Evolutionary conservation across 2,888 invertebrate genomes (phyloP).

Genomic region (Pseudanteris insignis): DNA sequence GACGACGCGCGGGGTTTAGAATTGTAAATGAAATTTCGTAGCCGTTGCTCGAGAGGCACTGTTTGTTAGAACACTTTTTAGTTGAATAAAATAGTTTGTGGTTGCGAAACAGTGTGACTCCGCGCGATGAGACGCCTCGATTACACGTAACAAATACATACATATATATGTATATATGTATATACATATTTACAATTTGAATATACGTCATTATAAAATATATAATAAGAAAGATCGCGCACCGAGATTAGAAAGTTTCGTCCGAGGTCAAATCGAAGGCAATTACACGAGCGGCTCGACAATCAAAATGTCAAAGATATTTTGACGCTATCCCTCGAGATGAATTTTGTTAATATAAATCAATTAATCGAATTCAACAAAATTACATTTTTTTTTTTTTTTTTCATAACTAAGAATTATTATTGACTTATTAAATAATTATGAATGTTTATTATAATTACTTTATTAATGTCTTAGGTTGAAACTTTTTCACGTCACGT

Average conservation of each 20-base stretch:
- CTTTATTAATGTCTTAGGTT: too few species aligned
- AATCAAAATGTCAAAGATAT: constrained; percentile 15
- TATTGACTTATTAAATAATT: too few species aligned
- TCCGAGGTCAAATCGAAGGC: constrained; percentile 22
- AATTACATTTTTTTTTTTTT: too few species aligned
- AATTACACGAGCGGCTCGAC: constrained; percentile 19
- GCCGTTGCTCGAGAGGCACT: background rate
- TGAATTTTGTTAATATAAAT: too few species aligned
- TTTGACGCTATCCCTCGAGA: too few species aligned
- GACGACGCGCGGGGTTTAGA: constrained; percentile 8
- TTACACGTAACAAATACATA: too few species aligned
- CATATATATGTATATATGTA: constrained; percentile 3
- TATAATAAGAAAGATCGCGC: constrained; percentile 6
- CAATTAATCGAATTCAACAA: too few species aligned
- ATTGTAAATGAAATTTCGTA: constrained; percentile 6
- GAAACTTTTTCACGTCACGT: too few species aligned
- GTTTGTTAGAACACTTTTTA: constrained; percentile 2
- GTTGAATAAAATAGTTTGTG: constrained; percentile 1
- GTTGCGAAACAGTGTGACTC: constrained; percentile 1
- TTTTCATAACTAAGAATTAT: too few species aligned
- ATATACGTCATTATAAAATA: too few species aligned
- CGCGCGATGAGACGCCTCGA: constrained; percentile 1
- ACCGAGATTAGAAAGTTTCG: constrained; percentile 25
- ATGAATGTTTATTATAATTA: too few species aligned
- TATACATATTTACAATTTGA: too few species aligned